These are phyloP conservation scores for Furcula furcula DNA, from an alignment of 2,888 invertebrate species.

Conservation along the genomic window DNA sequence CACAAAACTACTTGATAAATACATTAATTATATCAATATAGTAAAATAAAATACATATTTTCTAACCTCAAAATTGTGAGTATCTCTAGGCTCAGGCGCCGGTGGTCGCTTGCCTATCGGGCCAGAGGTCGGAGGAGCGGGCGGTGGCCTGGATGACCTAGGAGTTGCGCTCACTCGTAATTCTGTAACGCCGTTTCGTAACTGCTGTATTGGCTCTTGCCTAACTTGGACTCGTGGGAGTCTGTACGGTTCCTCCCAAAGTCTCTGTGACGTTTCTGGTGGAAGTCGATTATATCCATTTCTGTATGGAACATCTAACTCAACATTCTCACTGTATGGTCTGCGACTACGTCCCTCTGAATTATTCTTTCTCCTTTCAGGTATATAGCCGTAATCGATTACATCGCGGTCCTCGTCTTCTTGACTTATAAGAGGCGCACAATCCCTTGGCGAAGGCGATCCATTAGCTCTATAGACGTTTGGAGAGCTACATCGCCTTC, in stretches of 20 bases:
- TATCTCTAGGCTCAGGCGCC: conserved; percentile 70
- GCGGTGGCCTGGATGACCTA: conserved; percentile 63
- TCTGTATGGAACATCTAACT: conserved; percentile 61
- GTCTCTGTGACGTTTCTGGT: conserved; percentile 49
- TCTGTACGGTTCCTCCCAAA: conserved; percentile 75
- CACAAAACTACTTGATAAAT: no score
- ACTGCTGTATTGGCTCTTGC: conserved; percentile 66
- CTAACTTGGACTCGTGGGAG: conserved; percentile 65
- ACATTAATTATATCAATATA: no score
- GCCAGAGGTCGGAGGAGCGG: conserved; percentile 49
- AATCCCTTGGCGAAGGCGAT: conserved; percentile 49
- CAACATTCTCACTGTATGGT: conserved; percentile 75
- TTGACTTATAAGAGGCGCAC: conserved; percentile 55
- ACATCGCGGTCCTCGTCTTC: conserved; percentile 70
- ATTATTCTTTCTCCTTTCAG: conserved; percentile 57
- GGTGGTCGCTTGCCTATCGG: conserved; percentile 58
- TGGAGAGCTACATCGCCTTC: conserved; percentile 72
- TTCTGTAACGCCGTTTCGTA: conserved; percentile 67
- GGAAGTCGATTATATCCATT: conserved; percentile 65
- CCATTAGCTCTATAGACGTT: conserved; percentile 63
- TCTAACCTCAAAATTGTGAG: conserved; percentile 72
- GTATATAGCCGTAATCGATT: conserved; percentile 59
- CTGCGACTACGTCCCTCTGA: conserved; percentile 58
- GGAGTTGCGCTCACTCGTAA: conserved; percentile 70
- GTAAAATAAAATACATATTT: no score